phyloP scores from a whole-genome alignment of 1,140 invertebrate species.

The Drosophila pallidifrons region DNA sequence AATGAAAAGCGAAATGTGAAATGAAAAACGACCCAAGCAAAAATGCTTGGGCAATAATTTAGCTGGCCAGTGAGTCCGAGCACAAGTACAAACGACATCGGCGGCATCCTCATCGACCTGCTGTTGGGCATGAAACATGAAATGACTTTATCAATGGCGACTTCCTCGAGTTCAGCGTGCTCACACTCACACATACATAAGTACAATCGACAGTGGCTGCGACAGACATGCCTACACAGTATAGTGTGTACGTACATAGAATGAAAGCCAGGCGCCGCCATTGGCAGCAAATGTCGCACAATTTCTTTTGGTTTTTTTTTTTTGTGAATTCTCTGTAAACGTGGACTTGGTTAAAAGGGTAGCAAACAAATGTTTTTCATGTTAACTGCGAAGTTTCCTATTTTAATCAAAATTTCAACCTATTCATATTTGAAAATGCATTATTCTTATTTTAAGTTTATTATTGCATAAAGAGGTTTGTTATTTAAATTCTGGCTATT shows the following conservation, averaged over 20 bases:
- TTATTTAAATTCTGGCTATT: too few relatives aligned
- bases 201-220: neutral
- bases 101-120: slow-evolving; percentile 7
- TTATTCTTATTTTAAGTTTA: too few relatives aligned
- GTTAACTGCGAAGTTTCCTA: too few relatives aligned
- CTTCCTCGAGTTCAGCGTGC: slow-evolving; percentile 15
- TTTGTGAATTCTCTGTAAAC: slow-evolving; percentile 12
- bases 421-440: too few relatives aligned
- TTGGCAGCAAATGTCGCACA: slow-evolving; percentile 62
- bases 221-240: slow-evolving; percentile 16
- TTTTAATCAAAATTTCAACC: too few relatives aligned
- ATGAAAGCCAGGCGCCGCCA: slow-evolving; percentile 74
- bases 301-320: slow-evolving; percentile 31
- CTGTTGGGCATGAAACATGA: slow-evolving; percentile 43
- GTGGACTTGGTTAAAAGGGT: neutral
- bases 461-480: too few relatives aligned
- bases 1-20: slow-evolving; percentile 72
- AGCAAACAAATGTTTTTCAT: neutral
- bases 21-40: slow-evolving; percentile 45
- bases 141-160: slow-evolving; percentile 76
- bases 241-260: slow-evolving; percentile 28
- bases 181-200: slow-evolving; percentile 17
- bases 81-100: slow-evolving; percentile 18
- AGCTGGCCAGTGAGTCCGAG: slow-evolving; percentile 25
- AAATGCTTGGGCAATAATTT: slow-evolving; percentile 59